A percentile compares a stretch with the other conserved stretches of the same genome.
These are phyloP conservation scores for Chromis chromis DNA, from an alignment of 2,797 vertebrate genomes.

Conservation along the genomic window DNA sequence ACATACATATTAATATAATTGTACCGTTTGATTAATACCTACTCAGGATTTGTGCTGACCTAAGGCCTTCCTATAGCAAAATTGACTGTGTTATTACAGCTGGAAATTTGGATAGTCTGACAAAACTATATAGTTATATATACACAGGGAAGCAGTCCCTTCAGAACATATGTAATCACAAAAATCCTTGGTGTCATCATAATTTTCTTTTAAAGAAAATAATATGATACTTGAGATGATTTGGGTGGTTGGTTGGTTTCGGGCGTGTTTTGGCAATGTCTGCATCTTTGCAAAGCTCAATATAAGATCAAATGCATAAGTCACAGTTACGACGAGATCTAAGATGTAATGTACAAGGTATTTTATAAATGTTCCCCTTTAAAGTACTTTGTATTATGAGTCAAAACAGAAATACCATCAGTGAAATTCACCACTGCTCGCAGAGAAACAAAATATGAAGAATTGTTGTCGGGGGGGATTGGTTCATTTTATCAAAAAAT, in stretches of 20 bases:
- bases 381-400: conserved; percentile 1
- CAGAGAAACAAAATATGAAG: conserved; percentile 1
- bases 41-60: not conserved
- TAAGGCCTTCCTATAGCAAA: not conserved
- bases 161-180: too few species aligned
- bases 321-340: conserved; percentile 2
- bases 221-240: not conserved
- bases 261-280: too few species aligned
- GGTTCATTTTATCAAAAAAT: conserved; percentile 22
- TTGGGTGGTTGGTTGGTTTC: too few species aligned
- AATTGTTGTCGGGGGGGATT: conserved; percentile 18
- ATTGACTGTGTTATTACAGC: not conserved
- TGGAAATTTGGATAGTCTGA: too few species aligned
- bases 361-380: conserved; percentile 16
- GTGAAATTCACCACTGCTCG: not conserved
- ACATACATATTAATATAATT: too few species aligned
- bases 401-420: conserved; percentile 34
- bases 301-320: not conserved
- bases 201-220: too few species aligned
- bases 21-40: too few species aligned
- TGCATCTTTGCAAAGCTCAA: too few species aligned
- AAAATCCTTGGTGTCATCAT: too few species aligned
- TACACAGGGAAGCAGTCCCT: too few species aligned
- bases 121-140: too few species aligned
- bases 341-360: not conserved